Percentiles rank a stretch among this genome's conserved stretches.
These are phyloP conservation scores for Dryocosmus kuriphilus DNA, from an alignment of 2,888 invertebrate species.

Conservation along the genomic window DNA sequence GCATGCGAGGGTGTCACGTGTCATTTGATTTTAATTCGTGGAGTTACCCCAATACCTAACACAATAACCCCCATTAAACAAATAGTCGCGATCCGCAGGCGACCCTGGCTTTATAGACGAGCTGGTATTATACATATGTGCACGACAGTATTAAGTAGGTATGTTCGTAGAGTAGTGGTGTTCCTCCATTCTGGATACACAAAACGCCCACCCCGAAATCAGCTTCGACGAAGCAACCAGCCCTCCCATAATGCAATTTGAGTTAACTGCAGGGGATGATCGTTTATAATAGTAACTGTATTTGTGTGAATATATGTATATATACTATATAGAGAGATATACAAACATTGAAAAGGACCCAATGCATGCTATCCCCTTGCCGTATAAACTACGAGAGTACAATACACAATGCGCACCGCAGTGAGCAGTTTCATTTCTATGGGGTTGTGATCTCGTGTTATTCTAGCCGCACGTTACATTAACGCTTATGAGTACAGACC, in stretches of 20 bases:
- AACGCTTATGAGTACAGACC: conserved; percentile 22
- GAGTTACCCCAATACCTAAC: conserved; percentile 53
- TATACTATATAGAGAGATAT: conserved; percentile 15
- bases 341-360: conserved; percentile 56
- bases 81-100: conserved; percentile 53
- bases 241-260: conserved; percentile 72
- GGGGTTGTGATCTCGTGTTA: conserved; percentile 54
- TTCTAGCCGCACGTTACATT: conserved; percentile 61
- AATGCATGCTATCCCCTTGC: conserved; percentile 17
- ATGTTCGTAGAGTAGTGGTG: conserved; percentile 2
- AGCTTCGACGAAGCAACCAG: conserved; percentile 59
- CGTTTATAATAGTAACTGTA: conserved; percentile 58
- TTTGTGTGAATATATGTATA: conserved; percentile 4
- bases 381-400: conserved; percentile 68
- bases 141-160: no score
- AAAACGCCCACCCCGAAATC: conserved; percentile 62
- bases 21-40: conserved; percentile 65
- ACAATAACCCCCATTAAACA: conserved; percentile 67
- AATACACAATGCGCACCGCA: conserved; percentile 60
- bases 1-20: conserved; percentile 60
- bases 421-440: conserved; percentile 40
- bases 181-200: conserved; percentile 48
- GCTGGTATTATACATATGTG: not conserved
- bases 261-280: conserved; percentile 71
- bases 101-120: conserved; percentile 7